Evolutionary conservation across 2,888 invertebrate species (phyloP).

Genomic region (Rhagophthalmus giganteus): DNA sequence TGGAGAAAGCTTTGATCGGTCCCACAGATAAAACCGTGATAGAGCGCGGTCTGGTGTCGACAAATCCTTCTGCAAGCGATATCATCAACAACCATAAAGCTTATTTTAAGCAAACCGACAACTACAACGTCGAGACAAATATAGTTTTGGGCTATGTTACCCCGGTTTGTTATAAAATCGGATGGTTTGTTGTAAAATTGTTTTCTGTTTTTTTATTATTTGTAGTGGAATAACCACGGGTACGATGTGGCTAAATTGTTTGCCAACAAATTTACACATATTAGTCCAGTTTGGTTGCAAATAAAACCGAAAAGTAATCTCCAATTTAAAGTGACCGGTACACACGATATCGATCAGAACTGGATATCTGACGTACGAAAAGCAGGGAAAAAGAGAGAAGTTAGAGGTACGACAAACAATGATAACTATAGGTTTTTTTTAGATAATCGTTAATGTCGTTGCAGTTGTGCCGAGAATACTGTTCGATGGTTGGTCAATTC

Average conservation of each 20-base stretch:
- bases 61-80: slow-evolving; percentile 69
- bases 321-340: slow-evolving; percentile 68
- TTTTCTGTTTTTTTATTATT: slow-evolving; percentile 47
- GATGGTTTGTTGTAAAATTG: background rate
- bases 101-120: slow-evolving; percentile 71
- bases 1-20: slow-evolving; percentile 35
- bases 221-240: slow-evolving; percentile 96
- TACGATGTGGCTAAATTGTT: slow-evolving; percentile 91
- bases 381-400: slow-evolving; percentile 57
- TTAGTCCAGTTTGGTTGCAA: slow-evolving; percentile 96
- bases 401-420: slow-evolving; percentile 61
- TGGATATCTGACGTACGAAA: slow-evolving; percentile 78
- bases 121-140: slow-evolving; percentile 69
- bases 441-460: slow-evolving; percentile 40
- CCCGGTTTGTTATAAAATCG: slow-evolving; percentile 64
- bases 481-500: slow-evolving; percentile 82
- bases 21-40: slow-evolving; percentile 59
- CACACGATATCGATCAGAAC: slow-evolving; percentile 82
- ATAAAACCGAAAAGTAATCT: slow-evolving; percentile 66
- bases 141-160: slow-evolving; percentile 89
- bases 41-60: slow-evolving; percentile 69
- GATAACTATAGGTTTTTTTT: background rate
- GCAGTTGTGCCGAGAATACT: slow-evolving; percentile 86
- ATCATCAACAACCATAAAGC: slow-evolving; percentile 76
- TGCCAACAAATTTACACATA: slow-evolving; percentile 83